These are phyloP conservation scores for Platichthys flesus DNA, from an alignment of 2,113 vertebrate species.

Conservation along the genomic window DNA sequence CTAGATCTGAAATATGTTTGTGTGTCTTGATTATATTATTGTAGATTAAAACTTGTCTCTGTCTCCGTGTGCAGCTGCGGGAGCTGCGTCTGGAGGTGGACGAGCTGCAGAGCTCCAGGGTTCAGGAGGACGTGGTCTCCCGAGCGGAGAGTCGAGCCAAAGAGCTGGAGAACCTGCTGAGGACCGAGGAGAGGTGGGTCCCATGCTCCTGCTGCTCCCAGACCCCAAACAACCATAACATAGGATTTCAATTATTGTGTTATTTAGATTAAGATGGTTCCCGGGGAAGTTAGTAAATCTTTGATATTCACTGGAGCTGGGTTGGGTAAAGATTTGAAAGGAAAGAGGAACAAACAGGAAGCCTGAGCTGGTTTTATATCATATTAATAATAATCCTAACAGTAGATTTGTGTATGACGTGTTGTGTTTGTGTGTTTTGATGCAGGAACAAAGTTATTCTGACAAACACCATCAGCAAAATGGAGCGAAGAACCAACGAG, in stretches of 20 bases:
- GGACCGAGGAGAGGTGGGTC: slow-evolving; percentile 79
- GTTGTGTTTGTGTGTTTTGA: slow-evolving; percentile 12
- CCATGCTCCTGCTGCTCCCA: background rate
- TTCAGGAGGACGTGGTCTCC: slow-evolving; percentile 80
- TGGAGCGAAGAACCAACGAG: slow-evolving; percentile 83
- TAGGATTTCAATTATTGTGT: too few species aligned
- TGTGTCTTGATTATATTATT: too few species aligned
- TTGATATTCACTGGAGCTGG: too few species aligned
- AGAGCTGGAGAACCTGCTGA: slow-evolving; percentile 80
- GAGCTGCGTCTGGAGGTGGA: slow-evolving; percentile 77
- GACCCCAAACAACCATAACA: too few species aligned
- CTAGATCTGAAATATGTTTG: too few species aligned
- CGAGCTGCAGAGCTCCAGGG: slow-evolving; percentile 77
- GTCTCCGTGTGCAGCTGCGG: slow-evolving; percentile 69
- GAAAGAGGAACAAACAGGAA: too few species aligned
- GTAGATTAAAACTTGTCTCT: background rate
- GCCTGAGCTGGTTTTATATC: too few species aligned
- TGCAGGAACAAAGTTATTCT: slow-evolving; percentile 76
- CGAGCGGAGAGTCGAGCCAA: slow-evolving; percentile 75
- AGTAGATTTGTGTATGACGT: background rate
- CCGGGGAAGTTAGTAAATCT: too few species aligned
- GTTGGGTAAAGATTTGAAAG: too few species aligned
- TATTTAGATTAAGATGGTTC: too few species aligned
- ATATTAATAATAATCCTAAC: background rate
- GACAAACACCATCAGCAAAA: slow-evolving; percentile 77